A percentile compares a stretch with the other conserved stretches of the same genome.
Conservation (phyloP, 1,140 invertebrate genomes). For the Asobara japonica region DNA sequence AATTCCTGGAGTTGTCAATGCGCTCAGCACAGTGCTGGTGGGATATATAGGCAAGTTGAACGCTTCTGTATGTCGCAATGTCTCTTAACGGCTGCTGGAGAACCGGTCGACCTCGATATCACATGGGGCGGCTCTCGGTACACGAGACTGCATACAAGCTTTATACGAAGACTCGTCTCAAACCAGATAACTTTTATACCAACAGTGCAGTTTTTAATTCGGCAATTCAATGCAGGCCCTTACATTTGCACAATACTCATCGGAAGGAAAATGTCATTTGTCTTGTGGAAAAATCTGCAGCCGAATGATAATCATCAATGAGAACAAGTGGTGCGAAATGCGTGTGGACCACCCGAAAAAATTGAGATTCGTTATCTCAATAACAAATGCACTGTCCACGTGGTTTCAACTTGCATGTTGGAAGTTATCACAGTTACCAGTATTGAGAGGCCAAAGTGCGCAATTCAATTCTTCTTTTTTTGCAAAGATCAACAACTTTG, state of each 20-base stretch:
- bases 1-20: conserved; percentile 46
- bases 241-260: no score
- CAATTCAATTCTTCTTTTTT: no score
- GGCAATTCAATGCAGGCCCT: neutral
- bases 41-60: neutral
- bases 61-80: conserved; percentile 54
- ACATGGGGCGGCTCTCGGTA: conserved; percentile 19
- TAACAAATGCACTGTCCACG: no score
- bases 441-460: no score
- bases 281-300: neutral
- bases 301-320: no score
- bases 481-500: no score
- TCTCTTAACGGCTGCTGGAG: conserved; percentile 60
- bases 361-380: no score
- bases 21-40: neutral
- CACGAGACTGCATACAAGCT: neutral
- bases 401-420: no score
- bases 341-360: no score
- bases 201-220: neutral
- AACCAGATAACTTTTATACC: conserved; percentile 12
- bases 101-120: conserved; percentile 64
- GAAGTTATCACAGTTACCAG: no score
- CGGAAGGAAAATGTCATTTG: neutral
- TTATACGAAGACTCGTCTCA: conserved; percentile 12
- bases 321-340: no score